phyloP scores from a whole-genome alignment of 2,797 vertebrate genomes.

The Tragelaphus oryx region DNA sequence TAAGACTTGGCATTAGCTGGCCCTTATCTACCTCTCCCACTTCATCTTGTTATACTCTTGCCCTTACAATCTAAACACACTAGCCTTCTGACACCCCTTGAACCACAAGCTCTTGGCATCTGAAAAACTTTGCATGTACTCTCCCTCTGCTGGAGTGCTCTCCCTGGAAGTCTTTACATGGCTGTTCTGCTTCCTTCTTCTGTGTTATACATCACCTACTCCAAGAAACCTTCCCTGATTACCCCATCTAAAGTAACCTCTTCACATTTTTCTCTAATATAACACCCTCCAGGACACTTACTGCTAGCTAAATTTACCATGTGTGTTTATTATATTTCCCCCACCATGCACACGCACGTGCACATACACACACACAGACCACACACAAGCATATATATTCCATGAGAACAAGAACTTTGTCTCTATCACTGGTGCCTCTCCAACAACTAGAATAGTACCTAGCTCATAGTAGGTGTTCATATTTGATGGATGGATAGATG shows the following conservation, averaged over 20 bases:
- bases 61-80: neutral
- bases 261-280: neutral
- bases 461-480: neutral
- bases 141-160: neutral
- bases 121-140: neutral
- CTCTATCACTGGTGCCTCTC: neutral
- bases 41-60: neutral
- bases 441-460: neutral
- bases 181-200: neutral
- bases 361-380: rapidly evolving
- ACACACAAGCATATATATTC: neutral
- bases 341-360: neutral
- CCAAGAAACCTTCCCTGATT: neutral
- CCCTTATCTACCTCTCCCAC: neutral
- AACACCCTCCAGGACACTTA: neutral
- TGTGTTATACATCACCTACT: neutral
- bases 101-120: neutral
- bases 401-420: neutral
- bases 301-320: neutral
- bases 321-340: neutral
- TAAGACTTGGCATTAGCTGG: neutral
- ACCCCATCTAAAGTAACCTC: neutral
- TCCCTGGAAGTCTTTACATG: neutral
- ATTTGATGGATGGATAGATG: slow-evolving; percentile 26
- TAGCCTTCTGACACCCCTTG: neutral